phyloP scores from a whole-genome alignment of 1,140 invertebrate species.

The Cryptotermes secundus region DNA sequence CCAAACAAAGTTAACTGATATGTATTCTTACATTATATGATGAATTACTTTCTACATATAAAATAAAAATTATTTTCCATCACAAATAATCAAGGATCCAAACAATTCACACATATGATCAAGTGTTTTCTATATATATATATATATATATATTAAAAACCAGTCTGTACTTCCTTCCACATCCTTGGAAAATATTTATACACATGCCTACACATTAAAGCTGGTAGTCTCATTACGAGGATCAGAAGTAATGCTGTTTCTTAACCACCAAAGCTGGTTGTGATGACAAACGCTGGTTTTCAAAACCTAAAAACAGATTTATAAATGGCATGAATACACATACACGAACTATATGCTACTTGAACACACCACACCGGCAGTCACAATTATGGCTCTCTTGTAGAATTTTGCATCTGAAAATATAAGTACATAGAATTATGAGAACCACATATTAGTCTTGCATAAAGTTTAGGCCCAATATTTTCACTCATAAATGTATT shows the following conservation, averaged over 20 bases:
- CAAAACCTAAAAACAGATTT: constrained; percentile 1
- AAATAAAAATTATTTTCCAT: too few relatives aligned
- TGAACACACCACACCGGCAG: background rate
- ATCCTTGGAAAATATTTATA: background rate
- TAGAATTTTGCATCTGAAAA: background rate
- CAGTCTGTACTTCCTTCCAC: background rate
- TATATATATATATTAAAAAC: background rate
- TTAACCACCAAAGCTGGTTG: background rate
- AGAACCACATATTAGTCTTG: too few relatives aligned
- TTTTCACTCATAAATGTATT: too few relatives aligned
- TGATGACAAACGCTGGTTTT: background rate
- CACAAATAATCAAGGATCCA: too few relatives aligned
- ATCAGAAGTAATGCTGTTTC: constrained; percentile 27
- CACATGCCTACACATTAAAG: background rate
- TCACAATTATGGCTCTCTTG: background rate
- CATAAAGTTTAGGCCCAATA: too few relatives aligned
- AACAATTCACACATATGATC: background rate
- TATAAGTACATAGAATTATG: too few relatives aligned
- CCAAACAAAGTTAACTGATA: background rate
- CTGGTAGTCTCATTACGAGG: background rate
- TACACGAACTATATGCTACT: too few relatives aligned
- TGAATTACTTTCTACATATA: background rate
- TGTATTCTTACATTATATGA: background rate
- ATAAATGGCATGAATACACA: too few relatives aligned
- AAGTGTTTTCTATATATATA: background rate